Percentiles rank a stretch among this genome's conserved stretches.
Conservation (phyloP, 92 coral and sea anemone species). For the Epizoanthus stellaris region DNA sequence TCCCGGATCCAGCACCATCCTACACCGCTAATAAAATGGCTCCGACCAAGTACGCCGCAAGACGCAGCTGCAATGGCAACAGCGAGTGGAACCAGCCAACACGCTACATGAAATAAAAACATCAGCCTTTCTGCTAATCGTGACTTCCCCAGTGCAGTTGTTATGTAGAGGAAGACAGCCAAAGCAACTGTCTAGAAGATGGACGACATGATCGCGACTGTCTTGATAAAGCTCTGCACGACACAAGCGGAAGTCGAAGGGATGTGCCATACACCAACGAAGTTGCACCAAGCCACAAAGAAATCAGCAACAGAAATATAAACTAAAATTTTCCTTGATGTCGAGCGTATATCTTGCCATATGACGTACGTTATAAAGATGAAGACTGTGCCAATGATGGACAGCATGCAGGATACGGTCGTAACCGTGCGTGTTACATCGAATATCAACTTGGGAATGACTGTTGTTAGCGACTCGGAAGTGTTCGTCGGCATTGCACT, state of each 20-base stretch:
- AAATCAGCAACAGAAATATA: slow-evolving; percentile 57
- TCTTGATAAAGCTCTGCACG: slow-evolving; percentile 45
- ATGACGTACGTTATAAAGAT: slow-evolving; percentile 48
- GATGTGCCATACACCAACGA: slow-evolving; percentile 21
- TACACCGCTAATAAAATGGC: slow-evolving; percentile 10
- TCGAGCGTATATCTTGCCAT: slow-evolving; percentile 54
- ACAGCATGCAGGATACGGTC: slow-evolving; percentile 12
- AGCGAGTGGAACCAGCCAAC: slow-evolving; percentile 40
- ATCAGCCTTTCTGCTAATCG: slow-evolving; percentile 43
- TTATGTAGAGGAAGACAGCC: slow-evolving; percentile 47
- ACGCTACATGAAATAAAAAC: slow-evolving; percentile 41
- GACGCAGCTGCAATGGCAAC: slow-evolving; percentile 22
- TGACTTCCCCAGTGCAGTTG: slow-evolving; percentile 29
- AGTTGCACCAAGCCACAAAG: slow-evolving; percentile 28
- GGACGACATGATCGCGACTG: slow-evolving; percentile 51
- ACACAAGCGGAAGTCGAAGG: slow-evolving; percentile 19
- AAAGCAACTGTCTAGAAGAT: slow-evolving; percentile 53
- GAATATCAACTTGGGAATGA: neutral
- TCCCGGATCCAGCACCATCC: slow-evolving; percentile 60
- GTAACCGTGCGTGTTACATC: slow-evolving; percentile 13
- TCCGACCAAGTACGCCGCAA: slow-evolving; percentile 26
- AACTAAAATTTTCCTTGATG: slow-evolving; percentile 51
- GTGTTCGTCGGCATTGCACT: too few species aligned
- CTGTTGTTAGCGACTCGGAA: too few species aligned
- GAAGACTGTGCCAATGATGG: slow-evolving; percentile 40